Percentiles rank a stretch among this genome's conserved stretches.
phyloP scores from a whole-genome alignment of 2,888 invertebrate species.

The Opisthograptis luteolata region DNA sequence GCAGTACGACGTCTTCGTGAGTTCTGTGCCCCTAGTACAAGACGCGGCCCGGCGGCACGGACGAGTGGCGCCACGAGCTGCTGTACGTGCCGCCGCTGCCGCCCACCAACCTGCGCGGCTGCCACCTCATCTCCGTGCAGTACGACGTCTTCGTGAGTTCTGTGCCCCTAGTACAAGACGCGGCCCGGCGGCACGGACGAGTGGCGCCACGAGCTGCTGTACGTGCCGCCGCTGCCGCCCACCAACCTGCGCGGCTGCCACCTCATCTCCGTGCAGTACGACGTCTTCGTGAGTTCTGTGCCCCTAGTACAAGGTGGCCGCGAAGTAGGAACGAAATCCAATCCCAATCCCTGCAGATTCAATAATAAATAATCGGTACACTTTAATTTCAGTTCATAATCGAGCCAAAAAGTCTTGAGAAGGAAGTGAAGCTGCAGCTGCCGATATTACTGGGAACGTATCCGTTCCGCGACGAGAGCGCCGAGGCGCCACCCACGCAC shows the following conservation, averaged over 20 bases:
- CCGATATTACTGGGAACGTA: slow-evolving; percentile 97
- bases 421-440: slow-evolving; percentile 95
- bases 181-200: slow-evolving; percentile 91
- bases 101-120: slow-evolving; percentile 96
- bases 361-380: background rate
- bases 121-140: slow-evolving; percentile 96
- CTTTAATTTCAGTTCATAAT: slow-evolving; percentile 89
- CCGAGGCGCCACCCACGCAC: slow-evolving; percentile 90
- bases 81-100: slow-evolving; percentile 97
- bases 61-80: slow-evolving; percentile 94
- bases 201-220: slow-evolving; percentile 94
- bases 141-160: slow-evolving; percentile 95
- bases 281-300: slow-evolving; percentile 91
- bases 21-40: slow-evolving; percentile 78
- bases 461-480: slow-evolving; percentile 89
- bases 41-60: slow-evolving; percentile 91
- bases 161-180: slow-evolving; percentile 83
- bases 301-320: too few species aligned
- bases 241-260: slow-evolving; percentile 97
- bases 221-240: slow-evolving; percentile 97
- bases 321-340: too few species aligned
- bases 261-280: slow-evolving; percentile 96
- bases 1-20: slow-evolving; percentile 95
- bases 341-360: too few species aligned
- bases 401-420: slow-evolving; percentile 95